Evolutionary conservation across 2,797 vertebrate genomes (phyloP), one percentile per base, ranked within the genome.

Genomic region (Sebastes hubbsi): DNA sequence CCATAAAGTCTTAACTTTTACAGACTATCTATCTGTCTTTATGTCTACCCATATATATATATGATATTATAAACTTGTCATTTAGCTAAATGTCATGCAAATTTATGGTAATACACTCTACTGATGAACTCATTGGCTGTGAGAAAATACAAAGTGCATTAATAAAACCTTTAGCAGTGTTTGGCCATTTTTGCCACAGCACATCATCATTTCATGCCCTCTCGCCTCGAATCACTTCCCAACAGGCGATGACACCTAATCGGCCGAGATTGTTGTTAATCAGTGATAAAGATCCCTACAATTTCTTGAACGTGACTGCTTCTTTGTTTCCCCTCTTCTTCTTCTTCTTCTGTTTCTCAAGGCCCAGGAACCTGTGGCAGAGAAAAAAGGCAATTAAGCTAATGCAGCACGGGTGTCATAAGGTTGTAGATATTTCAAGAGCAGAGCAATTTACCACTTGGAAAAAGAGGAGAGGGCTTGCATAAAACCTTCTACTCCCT

Each of bases 341-440:
- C 34, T 66, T 27, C 34, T 66, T 77, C 36, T 24, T 70, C 70
- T 66, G 38, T 72, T 89, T 80, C 81, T 74, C 78, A 42, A 77
- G 74, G 75, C 93, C 62, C 30, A 30, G 79, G 77, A 52, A 88
- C 92, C 86, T 76, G 85, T 66, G 72, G 75, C 91, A 82, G 88
- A 93, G 93, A 93, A 96, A 96, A 96, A 95, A 97, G 89, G 94
- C 96, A 98, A 99, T 99, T 98, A 98, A 97, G 97, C 96, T 98
- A 98, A 98, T 98, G 97, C 95, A 97, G 95, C 72, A 92, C 93
- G 91, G 94, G 96, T 97, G 97, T 97, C 96, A 97, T 94, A 97
- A 97, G 97, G 97, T 98, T 97, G 97, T 95, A 97, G 97, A 97
- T 98, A 97, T 98, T 98, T 98, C 97, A 97, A 97, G 96, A 97